These are phyloP conservation scores for Agonum fuliginosum DNA, from an alignment of 2,888 invertebrate species.

Conservation along the genomic window DNA sequence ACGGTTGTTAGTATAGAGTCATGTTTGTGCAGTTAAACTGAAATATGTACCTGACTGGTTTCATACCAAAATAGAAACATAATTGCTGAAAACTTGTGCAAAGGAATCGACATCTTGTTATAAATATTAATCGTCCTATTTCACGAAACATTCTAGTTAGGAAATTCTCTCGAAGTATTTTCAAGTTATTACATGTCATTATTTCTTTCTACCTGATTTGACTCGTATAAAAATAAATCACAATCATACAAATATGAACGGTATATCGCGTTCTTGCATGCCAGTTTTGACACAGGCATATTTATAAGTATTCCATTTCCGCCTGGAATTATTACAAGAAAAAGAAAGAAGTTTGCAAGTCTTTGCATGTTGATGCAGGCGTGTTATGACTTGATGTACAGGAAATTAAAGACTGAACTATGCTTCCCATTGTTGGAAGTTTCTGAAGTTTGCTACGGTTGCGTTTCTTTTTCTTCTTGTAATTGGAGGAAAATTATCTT, in stretches of 20 bases:
- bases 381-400: constrained; percentile 8
- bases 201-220: background rate
- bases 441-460: background rate
- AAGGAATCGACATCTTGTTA: too few relatives aligned
- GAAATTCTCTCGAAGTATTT: background rate
- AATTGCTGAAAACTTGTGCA: too few relatives aligned
- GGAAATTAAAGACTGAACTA: constrained; percentile 45
- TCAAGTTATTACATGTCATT: background rate
- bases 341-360: background rate
- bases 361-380: constrained; percentile 1
- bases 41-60: too few relatives aligned
- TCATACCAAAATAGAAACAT: too few relatives aligned
- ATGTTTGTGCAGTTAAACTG: too few relatives aligned
- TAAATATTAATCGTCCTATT: background rate
- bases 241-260: too few relatives aligned
- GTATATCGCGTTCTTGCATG: background rate
- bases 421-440: constrained; percentile 9
- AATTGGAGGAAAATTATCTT: constrained; percentile 38
- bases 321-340: too few relatives aligned
- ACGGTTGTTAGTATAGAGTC: too few relatives aligned
- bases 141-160: background rate
- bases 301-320: constrained; percentile 15
- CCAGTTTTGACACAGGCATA: background rate
- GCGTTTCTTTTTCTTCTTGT: constrained; percentile 6
- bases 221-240: background rate